Base-by-base conservation (phyloP, 2,797 vertebrate genomes). In the Rhynchonycteris naso region DNA sequence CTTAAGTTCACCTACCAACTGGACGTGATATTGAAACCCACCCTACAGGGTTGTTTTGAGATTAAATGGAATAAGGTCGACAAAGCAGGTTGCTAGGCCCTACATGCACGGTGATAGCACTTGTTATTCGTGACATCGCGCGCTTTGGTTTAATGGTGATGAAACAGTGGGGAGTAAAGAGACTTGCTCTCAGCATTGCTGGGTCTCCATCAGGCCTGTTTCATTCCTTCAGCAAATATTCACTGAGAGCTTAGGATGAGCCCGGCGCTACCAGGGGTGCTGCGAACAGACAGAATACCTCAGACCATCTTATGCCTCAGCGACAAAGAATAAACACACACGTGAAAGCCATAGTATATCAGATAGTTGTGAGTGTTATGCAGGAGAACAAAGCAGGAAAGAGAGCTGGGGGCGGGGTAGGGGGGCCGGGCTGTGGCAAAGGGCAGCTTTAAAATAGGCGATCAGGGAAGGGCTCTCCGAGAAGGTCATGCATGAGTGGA, bases 51-150 rank as follows among this genome's bases (percentile, higher is more conserved):
- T 1, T 38, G 11, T 69, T 84, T 59, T 35, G 92, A 58, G 56
- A 43, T 3, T 6, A 24, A 15, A 15, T 24, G 65, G 78, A 58
- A n/a, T 11, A 14, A 43, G 10, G 2, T 16, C 0, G 1, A 11
- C 15, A 2, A 43, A 66, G 52, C 54, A 5, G 9, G 43, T 56
- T 47, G 18, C 35, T 1, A 6, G 68, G 21, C 26, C 43, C 43
- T n/a, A 2, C 26, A 0, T 2, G 19, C 22, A 10, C 22, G 24
- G 1, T 43, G 22, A 47, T 18, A 26, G 21, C 4, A 1, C 65
- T 69, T 63, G 59, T 33, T 26, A 5, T 26, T 58, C 15, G 5
- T 2, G 26, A 3, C 18, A 7, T n/a, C 4, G 0, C 38, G 52
- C 4, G 30, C 24, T 30, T 30, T 7, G 4, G 11, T 47, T 66